These are phyloP conservation scores for Brachyopa scutellaris DNA, from an alignment of 2,888 invertebrate species.

Conservation along the genomic window DNA sequence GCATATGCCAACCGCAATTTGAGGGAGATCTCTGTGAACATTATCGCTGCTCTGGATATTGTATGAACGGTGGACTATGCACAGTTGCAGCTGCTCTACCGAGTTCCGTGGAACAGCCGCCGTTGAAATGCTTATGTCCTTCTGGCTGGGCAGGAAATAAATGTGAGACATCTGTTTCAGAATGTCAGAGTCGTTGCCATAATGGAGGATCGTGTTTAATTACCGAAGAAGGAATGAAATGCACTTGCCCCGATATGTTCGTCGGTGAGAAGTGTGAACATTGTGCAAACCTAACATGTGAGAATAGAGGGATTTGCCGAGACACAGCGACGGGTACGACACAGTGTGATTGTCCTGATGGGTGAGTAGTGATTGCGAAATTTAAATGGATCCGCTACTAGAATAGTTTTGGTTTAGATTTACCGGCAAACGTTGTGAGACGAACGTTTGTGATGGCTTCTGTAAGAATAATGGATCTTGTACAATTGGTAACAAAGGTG, in stretches of 20 bases:
- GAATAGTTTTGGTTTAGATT: conserved; percentile 73
- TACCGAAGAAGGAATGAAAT: conserved; percentile 80
- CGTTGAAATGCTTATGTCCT: conserved; percentile 84
- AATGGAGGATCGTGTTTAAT: conserved; percentile 85
- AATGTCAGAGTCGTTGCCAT: conserved; percentile 84
- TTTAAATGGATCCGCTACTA: not conserved
- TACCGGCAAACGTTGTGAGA: conserved; percentile 85
- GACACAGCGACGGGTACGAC: conserved; percentile 80
- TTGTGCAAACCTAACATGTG: conserved; percentile 84
- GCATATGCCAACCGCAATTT: conserved; percentile 86
- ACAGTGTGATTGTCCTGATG: conserved; percentile 84
- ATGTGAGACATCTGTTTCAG: conserved; percentile 85
- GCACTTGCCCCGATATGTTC: conserved; percentile 84
- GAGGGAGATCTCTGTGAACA: conserved; percentile 87
- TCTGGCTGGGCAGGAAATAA: conserved; percentile 86
- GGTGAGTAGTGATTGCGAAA: conserved; percentile 78
- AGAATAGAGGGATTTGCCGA: conserved; percentile 85
- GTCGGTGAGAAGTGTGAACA: conserved; percentile 84
- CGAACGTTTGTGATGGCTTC: conserved; percentile 83
- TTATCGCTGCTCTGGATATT: conserved; percentile 87
- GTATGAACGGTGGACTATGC: conserved; percentile 85
- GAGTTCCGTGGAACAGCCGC: conserved; percentile 76
- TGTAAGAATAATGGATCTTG: conserved; percentile 84
- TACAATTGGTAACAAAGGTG: conserved; percentile 79
- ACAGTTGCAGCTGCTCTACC: conserved; percentile 80